Conservation (phyloP, 1,140 invertebrate species). For the Babylonia areolata region DNA sequence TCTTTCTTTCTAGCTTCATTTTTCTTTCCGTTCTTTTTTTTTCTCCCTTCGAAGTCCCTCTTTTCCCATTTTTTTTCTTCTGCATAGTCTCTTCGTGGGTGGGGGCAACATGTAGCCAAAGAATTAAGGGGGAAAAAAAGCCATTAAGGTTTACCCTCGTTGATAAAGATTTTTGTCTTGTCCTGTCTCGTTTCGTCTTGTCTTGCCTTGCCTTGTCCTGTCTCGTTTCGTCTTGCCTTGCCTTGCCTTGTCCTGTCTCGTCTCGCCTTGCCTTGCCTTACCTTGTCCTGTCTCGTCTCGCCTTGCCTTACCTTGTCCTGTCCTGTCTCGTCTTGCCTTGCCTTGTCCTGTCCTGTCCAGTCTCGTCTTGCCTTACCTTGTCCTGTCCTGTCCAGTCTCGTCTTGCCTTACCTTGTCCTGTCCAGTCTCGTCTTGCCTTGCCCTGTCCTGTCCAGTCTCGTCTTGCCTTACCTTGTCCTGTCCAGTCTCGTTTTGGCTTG, state of each 20-base stretch:
- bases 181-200: conserved; percentile 38
- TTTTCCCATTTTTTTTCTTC: not conserved
- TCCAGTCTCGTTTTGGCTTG: not conserved
- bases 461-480: not conserved
- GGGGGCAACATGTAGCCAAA: too few relatives aligned
- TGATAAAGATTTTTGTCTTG: conserved; percentile 34
- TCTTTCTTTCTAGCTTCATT: not conserved
- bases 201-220: conserved; percentile 39
- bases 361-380: too few relatives aligned
- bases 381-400: conserved; percentile 20
- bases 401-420: not conserved
- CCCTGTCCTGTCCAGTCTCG: conserved; percentile 1
- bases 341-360: conserved; percentile 40
- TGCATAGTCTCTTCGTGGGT: too few relatives aligned
- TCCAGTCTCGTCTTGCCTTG: conserved; percentile 19
- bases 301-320: not conserved
- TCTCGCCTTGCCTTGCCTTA: conserved; percentile 27
- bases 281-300: conserved; percentile 13
- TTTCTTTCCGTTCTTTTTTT: not conserved
- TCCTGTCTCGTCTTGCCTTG: conserved; percentile 33
- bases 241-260: conserved; percentile 29
- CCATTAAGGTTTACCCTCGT: too few relatives aligned
- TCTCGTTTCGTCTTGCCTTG: conserved; percentile 26
- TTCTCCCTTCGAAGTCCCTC: not conserved
- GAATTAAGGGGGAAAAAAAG: too few relatives aligned